These are phyloP conservation scores for Maniola hyperantus DNA, from an alignment of 2,888 invertebrate species.

Conservation along the genomic window DNA sequence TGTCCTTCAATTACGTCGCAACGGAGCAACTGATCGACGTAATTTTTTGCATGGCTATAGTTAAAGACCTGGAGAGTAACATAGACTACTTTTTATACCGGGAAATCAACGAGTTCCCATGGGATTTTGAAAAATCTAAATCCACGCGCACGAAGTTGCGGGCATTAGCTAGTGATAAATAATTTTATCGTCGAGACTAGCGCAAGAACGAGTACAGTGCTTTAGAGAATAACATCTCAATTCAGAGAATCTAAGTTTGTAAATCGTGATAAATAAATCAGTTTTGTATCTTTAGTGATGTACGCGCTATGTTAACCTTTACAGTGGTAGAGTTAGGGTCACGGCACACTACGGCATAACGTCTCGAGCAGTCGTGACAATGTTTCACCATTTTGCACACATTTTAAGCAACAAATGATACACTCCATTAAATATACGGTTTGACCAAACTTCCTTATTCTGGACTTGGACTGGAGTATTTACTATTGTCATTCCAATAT, in stretches of 20 bases:
- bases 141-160: too few species aligned
- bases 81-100: too few species aligned
- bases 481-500: too few species aligned
- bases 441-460: background rate
- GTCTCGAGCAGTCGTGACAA: constrained; percentile 3
- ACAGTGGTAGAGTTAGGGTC: constrained; percentile 18
- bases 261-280: constrained; percentile 36
- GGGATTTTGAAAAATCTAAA: too few species aligned
- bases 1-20: too few species aligned
- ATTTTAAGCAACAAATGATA: background rate
- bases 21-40: too few species aligned
- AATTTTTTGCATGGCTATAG: too few species aligned
- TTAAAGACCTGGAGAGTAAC: too few species aligned
- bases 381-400: constrained; percentile 1
- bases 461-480: background rate
- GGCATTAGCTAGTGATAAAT: too few species aligned
- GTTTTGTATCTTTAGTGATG: constrained; percentile 33
- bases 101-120: too few species aligned
- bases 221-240: constrained; percentile 1
- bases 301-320: constrained; percentile 24
- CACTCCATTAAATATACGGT: background rate
- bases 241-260: constrained; percentile 32
- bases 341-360: constrained; percentile 3
- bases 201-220: background rate
- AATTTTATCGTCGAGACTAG: background rate